Base-by-base conservation (phyloP, 2,888 invertebrate genomes). In the Anoplius nigerrimus region DNA sequence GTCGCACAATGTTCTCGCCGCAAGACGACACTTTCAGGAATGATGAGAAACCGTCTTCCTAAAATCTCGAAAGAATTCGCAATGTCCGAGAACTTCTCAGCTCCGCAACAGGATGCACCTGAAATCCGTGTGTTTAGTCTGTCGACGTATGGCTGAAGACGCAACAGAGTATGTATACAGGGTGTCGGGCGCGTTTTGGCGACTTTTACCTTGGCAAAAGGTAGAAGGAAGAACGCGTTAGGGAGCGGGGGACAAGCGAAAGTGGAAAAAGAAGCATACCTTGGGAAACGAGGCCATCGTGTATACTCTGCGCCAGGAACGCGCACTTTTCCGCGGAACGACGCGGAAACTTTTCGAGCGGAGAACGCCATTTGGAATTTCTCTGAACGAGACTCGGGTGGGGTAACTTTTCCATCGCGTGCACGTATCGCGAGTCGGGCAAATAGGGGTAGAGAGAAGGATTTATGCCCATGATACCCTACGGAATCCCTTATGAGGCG, bases 381-480 rank as follows among this genome's bases (percentile, higher is more conserved):
- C 48, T 48, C 48, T 16, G 48, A 48, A 48, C 53, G 48, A 34
- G 48, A 72, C 56, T 46, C 62, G 45, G 42, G 45, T 22, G 45
- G 24, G 55, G 67, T 42, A 72, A 72, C 64, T 71, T 72, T 72
- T 64, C 58, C 21, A 51, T 58, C 53, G 56, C 64, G 59, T 15
- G 42, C 53, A 21, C 55, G 34, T 58, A 58, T 61, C 46, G 24
- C 43, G 27, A 34, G 34, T 13, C 11, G 34, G 11, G 13, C 34
- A 42, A 8, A 2, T 13, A 16, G 52, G 20, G 58, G 57, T 53
- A 58, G 43, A 43, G 18, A 22, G 62, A 43, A 27, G 56, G 61
- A 71, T 67, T 71, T 72, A 62, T 66, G 48, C 46, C 63, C 48
- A 20, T 13, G 66, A 70, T 61, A 34, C 34, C 34, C 34, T 34